Base-by-base conservation (phyloP, 35 echinoderm and acorn worm genomes). In the Apostichopus japonicus region DNA sequence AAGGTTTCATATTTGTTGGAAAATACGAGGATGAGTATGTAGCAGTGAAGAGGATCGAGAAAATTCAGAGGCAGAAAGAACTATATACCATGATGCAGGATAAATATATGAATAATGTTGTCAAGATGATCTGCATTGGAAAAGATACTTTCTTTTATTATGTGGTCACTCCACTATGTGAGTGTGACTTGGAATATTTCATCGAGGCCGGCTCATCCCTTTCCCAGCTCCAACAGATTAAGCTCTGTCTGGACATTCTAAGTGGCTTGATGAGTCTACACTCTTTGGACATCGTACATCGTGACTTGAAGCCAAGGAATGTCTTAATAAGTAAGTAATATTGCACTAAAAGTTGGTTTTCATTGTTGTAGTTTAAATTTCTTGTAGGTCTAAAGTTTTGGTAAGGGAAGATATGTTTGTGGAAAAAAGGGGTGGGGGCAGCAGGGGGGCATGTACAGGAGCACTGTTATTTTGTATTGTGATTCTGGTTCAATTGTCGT, bases 161-260 rank as follows among this genome's bases (percentile, higher is more conserved):
- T 61, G 55, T 87, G 17, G 84, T 65, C 84, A 87, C 84, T n/a
- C 84, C 84, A 23, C 84, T 87, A 10, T 87, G 53, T 55, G 57
- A 87, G 59, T 13, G 61, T n/a, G 84, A 87, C 55, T 44, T 87
- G 55, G 15, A 21, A 4, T 24, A 54, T 21, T 6, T 87, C 17
- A 87, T 87, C 10, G 54, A 44, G 10, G 21, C 1, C 2, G 23
- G 23, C 10, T 13, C 59, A 5, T 53, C 10, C 23, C 23, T 65
- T 44, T 87, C 59, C 54, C 79, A 80, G 55, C 16, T 21, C 23
- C 53, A 61, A 61, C 53, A 65, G 84, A 65, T 55, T 17, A 55
- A 57, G 4, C 54, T 87, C 4, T 87, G 84, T 87, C 27, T 87
- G 9, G 84, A 87, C 23, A 87, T 87, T 25, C 84, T 87, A 9